Evolutionary conservation across 37 sponge, comb jelly and placozoan species (phyloP).

Genomic region (Tethya wilhelma): DNA sequence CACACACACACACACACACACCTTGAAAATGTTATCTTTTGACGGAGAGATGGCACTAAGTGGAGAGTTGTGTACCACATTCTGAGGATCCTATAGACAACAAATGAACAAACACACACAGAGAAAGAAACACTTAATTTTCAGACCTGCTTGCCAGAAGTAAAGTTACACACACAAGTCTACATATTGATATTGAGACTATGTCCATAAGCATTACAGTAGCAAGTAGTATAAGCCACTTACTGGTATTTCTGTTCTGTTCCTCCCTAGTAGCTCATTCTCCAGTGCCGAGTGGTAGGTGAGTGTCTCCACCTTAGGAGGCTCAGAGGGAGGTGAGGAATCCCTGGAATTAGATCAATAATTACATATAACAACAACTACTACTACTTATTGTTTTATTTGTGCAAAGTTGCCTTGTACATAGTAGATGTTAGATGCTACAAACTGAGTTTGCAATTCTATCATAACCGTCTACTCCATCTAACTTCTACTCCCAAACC

Average conservation of each 20-base stretch:
- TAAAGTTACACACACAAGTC: not conserved
- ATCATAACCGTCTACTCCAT: too few species aligned
- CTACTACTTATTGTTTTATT: too few species aligned
- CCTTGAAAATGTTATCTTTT: constrained; percentile 50
- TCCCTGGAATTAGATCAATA: not conserved
- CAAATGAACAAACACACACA: too few species aligned
- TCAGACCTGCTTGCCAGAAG: too few species aligned
- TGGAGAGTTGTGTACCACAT: not conserved
- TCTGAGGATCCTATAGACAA: constrained; percentile 42
- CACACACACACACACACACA: constrained; percentile 7
- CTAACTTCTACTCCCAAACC: too few species aligned
- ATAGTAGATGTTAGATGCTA: too few species aligned
- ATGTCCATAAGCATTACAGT: not conserved
- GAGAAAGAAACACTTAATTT: too few species aligned
- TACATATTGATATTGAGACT: too few species aligned
- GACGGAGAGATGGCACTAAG: constrained; percentile 31
- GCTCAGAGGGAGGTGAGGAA: not conserved
- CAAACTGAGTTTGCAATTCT: not conserved
- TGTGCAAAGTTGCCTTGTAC: too few species aligned
- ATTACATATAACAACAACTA: too few species aligned
- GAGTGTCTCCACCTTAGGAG: constrained; percentile 47
- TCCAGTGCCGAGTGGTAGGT: constrained; percentile 66
- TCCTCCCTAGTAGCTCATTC: constrained; percentile 70
- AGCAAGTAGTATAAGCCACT: not conserved
- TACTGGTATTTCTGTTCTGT: constrained; percentile 68